Base-by-base conservation (phyloP, 2,113 vertebrate species). In the Thalassarche chlororhynchos region DNA sequence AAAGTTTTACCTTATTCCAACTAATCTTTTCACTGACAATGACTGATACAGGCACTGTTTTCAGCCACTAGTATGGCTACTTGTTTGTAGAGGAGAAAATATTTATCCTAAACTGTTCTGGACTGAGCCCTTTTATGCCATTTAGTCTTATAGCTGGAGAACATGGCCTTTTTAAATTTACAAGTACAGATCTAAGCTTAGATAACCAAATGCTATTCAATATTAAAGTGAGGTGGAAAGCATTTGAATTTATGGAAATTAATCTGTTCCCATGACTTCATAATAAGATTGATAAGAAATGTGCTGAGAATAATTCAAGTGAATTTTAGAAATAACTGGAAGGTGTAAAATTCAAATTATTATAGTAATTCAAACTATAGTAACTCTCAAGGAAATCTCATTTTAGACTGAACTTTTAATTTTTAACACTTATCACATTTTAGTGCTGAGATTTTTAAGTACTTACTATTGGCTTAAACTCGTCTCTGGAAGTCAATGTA, bases 231-330 rank as follows among this genome's bases (percentile, higher is more conserved):
- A 87, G 29, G 26, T 87, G 6, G 34, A 82, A 94, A 93, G 74
- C 32, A 79, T 78, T 96, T 92, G 85, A 69, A 86, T 85, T 85
- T 92, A 69, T 90, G 64, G 87, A 93, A 93, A 94, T 81, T 80
- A 90, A 93, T 83, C 79, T 86, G 25, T 95, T 96, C 32, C 38
- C 42, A 84, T 80, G 75, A 83, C 64, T 97, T 96, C 64, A 54
- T 90, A 90, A 70, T 74, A 86, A 93, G n/a, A 77, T 47, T 86
- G 62, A 79, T 89, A 94, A 91, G 23, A 90, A 95, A 83, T 90
- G 44, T 76, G 25, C 34, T 55, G 34, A 97, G 71, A 96, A 86
- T 86, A 90, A 95, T 93, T 86, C 14, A 52, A 84, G 6, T 47
- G 20, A 70, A 70, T 93, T 94, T 88, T 90, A 83, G 16, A 95